phyloP scores from a whole-genome alignment of 2,797 vertebrate species.

The Xiphophorus birchmanni region DNA sequence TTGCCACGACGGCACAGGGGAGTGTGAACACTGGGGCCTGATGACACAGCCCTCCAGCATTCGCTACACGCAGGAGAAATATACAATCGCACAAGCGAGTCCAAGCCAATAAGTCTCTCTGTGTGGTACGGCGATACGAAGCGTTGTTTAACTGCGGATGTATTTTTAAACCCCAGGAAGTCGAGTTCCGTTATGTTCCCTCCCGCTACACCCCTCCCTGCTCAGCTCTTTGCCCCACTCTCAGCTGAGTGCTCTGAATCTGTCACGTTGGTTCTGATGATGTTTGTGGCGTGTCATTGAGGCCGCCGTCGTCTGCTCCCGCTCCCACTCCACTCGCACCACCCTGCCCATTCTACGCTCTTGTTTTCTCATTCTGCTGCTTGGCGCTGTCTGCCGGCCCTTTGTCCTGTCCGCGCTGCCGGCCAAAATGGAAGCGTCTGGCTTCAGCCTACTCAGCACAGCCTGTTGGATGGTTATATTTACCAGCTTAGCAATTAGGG shows the following conservation, averaged over 20 bases:
- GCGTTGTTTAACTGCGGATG: slow-evolving; percentile 31
- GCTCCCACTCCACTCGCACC: background rate
- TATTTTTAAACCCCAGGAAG: slow-evolving; percentile 40
- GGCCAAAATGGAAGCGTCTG: slow-evolving; percentile 70
- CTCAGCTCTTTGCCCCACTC: slow-evolving; percentile 32
- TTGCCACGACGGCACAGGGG: slow-evolving; percentile 23
- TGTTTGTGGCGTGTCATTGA: slow-evolving; percentile 42
- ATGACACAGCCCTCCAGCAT: slow-evolving; percentile 39
- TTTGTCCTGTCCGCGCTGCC: slow-evolving; percentile 48
- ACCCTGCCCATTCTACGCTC: slow-evolving; percentile 39
- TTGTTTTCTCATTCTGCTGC: slow-evolving; percentile 65
- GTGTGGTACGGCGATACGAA: slow-evolving; percentile 17
- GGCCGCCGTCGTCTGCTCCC: slow-evolving; percentile 37
- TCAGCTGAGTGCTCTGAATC: slow-evolving; percentile 51
- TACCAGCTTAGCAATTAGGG: slow-evolving; percentile 52
- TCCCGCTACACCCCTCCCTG: background rate
- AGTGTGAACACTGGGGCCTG: slow-evolving; percentile 18
- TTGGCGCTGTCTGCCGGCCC: slow-evolving; percentile 49
- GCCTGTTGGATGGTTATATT: slow-evolving; percentile 55
- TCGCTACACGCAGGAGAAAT: slow-evolving; percentile 4
- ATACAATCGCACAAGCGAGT: slow-evolving; percentile 16
- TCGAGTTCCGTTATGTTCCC: slow-evolving; percentile 24
- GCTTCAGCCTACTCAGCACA: slow-evolving; percentile 36
- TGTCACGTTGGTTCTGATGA: slow-evolving; percentile 50
- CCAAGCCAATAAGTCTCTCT: slow-evolving; percentile 14